Evolutionary conservation across 2,797 vertebrate species (phyloP).

Genomic region (Prunella strophiata): DNA sequence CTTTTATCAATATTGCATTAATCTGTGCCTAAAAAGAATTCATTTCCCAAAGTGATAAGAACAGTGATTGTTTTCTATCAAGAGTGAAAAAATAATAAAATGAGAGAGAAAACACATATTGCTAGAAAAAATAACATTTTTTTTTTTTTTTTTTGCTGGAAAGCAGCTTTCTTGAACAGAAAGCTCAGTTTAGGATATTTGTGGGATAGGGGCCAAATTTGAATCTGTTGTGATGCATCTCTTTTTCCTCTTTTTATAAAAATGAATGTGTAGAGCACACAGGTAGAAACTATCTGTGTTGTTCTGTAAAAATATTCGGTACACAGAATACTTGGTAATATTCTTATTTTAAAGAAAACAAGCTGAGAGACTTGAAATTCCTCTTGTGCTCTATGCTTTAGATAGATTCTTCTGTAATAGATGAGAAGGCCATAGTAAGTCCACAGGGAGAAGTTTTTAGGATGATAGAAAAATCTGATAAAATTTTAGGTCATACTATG

Average conservation of each 20-base stretch:
- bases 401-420: background rate
- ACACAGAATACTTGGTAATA: background rate
- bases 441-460: background rate
- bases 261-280: too few relatives aligned
- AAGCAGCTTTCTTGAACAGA: background rate
- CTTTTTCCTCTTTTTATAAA: too few relatives aligned
- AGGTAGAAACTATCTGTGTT: background rate
- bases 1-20: background rate
- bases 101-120: background rate
- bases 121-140: background rate
- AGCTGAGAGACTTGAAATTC: background rate
- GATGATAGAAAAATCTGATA: background rate
- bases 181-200: background rate
- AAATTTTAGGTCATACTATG: background rate
- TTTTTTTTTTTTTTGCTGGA: background rate
- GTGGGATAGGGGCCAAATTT: background rate
- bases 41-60: conserved; percentile 1
- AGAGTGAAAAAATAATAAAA: background rate
- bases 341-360: background rate
- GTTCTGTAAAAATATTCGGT: background rate
- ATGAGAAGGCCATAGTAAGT: background rate
- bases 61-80: background rate
- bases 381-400: background rate
- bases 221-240: background rate
- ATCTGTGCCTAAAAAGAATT: conserved; percentile 7